Base-by-base conservation (phyloP, 2,797 vertebrate species). In the Lithobates pipiens region DNA sequence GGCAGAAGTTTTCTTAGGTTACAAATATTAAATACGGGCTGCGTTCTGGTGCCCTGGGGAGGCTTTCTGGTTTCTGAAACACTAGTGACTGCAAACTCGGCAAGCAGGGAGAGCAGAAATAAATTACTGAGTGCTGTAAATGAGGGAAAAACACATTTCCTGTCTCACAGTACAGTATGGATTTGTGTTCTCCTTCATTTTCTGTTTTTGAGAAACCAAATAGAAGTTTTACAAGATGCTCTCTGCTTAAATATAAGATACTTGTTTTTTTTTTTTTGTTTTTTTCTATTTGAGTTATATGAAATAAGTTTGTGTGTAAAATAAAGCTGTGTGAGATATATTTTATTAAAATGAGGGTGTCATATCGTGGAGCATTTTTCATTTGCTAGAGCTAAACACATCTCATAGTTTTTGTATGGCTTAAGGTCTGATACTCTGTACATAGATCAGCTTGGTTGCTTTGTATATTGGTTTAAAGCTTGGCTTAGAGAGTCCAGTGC, bases 111-210 rank as follows among this genome's bases (percentile, higher is more conserved):
- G 36, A 87, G 78, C 80, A 89, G 79, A 85, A 89, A 85, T 83
- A 86, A 89, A 87, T 88, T 86, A 76, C 34, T 32, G 5, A 89
- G 77, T 88, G 86, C 70, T 72, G 50, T 44, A 76, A 89, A 83
- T 69, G 80, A 57, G 27, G 34, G 76, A 84, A 82, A 89, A 86
- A 81, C 85, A 72, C 3, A 39, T 84, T 88, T 89, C 46, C 65
- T 72, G 2, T 79, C 75, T 88, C 34, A 11, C 80, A 89, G 85
- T 89, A 32, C 46, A 63, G 27, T 81, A 81, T 46, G 71, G 70
- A 76, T 79, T 85, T 84, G 79, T 76, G 84, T 88, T 80, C 80
- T 68, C 23, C 69, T 27, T 86, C 29, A 29, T 3, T 76, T 50
- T 85, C 63, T 86, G 63, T 29, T 44, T 85, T 69, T 44, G 83